These are phyloP conservation scores for Eupeodes corollae DNA, from an alignment of 1,140 invertebrate genomes.

Conservation along the genomic window DNA sequence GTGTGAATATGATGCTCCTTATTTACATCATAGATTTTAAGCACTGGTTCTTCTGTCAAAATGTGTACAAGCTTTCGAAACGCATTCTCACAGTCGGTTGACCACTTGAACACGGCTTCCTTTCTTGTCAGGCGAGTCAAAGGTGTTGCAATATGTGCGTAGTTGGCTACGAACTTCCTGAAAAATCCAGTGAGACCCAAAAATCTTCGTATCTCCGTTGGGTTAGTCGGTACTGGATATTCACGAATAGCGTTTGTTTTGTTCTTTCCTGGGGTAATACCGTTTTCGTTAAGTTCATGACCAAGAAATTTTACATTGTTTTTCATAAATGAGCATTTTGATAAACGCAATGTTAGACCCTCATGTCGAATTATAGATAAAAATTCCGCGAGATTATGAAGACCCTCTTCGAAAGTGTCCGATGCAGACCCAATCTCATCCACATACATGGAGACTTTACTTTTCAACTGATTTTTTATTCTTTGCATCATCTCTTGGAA, in stretches of 20 bases:
- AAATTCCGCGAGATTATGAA: background rate
- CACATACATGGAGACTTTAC: conserved; percentile 1
- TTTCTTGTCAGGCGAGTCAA: conserved; percentile 13
- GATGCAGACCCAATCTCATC: conserved; percentile 1
- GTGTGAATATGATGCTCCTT: too few relatives aligned
- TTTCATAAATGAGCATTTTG: conserved; percentile 25
- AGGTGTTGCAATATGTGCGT: background rate
- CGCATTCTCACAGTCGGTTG: conserved; percentile 9
- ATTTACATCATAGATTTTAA: too few relatives aligned
- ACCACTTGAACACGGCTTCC: conserved; percentile 10
- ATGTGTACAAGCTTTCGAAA: conserved; percentile 15
- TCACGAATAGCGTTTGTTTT: conserved; percentile 8
- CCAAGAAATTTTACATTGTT: conserved; percentile 5
- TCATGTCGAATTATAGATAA: conserved; percentile 4
- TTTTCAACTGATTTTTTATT: background rate
- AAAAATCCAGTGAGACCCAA: background rate
- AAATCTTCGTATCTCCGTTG: background rate
- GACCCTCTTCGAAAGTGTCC: conserved; percentile 1
- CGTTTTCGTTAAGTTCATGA: background rate
- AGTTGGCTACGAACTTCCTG: background rate
- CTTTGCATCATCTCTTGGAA: conserved; percentile 26
- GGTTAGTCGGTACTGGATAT: background rate
- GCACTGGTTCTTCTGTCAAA: conserved; percentile 15
- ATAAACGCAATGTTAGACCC: conserved; percentile 8
- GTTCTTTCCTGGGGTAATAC: conserved; percentile 4